A percentile compares a stretch with the other conserved stretches of the same genome.
phyloP scores from a whole-genome alignment of 2,797 vertebrate genomes.

The Spatula clypeata region DNA sequence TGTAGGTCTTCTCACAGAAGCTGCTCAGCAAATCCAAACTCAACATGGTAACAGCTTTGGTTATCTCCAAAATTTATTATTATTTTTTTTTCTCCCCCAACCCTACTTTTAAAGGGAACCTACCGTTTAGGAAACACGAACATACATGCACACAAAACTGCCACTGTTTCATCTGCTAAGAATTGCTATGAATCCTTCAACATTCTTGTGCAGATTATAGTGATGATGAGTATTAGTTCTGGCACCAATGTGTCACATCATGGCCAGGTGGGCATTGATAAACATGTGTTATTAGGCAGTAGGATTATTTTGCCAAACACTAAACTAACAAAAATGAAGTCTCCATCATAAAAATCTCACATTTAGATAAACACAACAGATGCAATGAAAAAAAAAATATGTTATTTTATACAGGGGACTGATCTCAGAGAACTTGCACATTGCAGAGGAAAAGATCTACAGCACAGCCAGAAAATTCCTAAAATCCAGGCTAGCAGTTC shows the following conservation, averaged over 20 bases:
- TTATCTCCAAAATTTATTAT: accelerated
- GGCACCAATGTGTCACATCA: accelerated
- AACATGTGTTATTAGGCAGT: background rate
- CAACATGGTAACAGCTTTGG: background rate
- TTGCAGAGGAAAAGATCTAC: background rate
- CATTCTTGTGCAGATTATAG: background rate
- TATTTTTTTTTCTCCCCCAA: background rate
- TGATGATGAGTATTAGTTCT: background rate
- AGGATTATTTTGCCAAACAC: background rate
- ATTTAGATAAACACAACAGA: background rate
- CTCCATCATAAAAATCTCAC: background rate
- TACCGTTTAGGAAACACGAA: background rate
- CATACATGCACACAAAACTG: background rate
- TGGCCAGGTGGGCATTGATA: background rate
- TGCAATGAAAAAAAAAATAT: background rate
- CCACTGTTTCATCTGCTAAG: background rate
- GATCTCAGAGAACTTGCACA: background rate
- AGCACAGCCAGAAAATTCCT: background rate
- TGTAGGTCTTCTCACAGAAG: background rate
- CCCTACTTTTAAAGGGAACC: background rate
- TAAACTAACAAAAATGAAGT: background rate
- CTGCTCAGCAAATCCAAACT: background rate
- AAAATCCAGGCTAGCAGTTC: background rate
- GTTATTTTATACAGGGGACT: background rate
- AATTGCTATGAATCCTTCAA: background rate